These are phyloP conservation scores for Anadara kagoshimensis DNA, from an alignment of 1,140 invertebrate genomes.

Conservation along the genomic window DNA sequence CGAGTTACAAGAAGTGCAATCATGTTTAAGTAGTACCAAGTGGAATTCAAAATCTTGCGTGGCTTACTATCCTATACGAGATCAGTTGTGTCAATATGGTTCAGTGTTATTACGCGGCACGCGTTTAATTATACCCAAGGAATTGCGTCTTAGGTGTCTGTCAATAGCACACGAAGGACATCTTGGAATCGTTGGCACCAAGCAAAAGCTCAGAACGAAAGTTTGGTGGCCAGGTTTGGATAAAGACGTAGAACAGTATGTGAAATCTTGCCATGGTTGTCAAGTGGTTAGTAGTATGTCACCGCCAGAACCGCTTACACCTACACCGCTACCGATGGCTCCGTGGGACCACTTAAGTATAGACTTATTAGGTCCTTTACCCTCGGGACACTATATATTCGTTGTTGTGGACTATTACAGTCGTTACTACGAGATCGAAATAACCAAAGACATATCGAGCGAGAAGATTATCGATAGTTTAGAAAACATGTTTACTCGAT, in stretches of 20 bases:
- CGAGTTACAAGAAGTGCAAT: not conserved
- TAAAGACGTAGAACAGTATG: slow-evolving; percentile 44
- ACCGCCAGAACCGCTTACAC: slow-evolving; percentile 36
- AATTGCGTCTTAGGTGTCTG: slow-evolving; percentile 1
- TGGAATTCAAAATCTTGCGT: not conserved
- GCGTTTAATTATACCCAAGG: slow-evolving; percentile 27
- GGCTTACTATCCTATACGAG: slow-evolving; percentile 20
- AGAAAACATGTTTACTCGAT: slow-evolving; percentile 30
- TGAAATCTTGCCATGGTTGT: slow-evolving; percentile 46
- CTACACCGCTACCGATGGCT: slow-evolving; percentile 20
- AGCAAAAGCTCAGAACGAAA: slow-evolving; percentile 40
- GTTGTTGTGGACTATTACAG: slow-evolving; percentile 48
- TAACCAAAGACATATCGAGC: slow-evolving; percentile 32
- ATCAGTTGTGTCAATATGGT: slow-evolving; percentile 21
- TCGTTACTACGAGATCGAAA: slow-evolving; percentile 35
- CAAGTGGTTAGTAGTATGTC: slow-evolving; percentile 32
- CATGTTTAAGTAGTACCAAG: not conserved
- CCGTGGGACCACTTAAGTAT: slow-evolving; percentile 41
- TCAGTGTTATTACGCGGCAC: slow-evolving; percentile 37
- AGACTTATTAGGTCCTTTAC: slow-evolving; percentile 45
- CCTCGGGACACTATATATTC: slow-evolving; percentile 42
- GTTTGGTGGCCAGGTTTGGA: slow-evolving; percentile 53
- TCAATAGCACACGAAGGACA: slow-evolving; percentile 39
- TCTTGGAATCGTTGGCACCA: slow-evolving; percentile 42
- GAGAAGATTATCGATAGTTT: slow-evolving; percentile 32